Evolutionary conservation across 2,888 invertebrate species (phyloP).

Genomic region (Ellobium chinense): DNA sequence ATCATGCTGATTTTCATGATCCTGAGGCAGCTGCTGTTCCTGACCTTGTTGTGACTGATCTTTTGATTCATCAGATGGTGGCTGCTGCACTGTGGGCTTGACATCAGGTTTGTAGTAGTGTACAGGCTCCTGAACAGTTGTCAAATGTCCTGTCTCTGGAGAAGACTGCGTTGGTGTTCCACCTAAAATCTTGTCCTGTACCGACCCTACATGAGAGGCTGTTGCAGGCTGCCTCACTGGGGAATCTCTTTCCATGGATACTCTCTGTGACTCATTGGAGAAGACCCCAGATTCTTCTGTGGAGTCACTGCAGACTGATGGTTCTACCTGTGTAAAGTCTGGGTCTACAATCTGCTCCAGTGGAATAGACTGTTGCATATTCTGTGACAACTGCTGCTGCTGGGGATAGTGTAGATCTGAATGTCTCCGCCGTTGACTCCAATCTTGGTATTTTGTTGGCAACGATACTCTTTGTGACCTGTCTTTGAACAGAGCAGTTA

Average conservation of each 20-base stretch:
- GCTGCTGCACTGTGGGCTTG: too few relatives aligned
- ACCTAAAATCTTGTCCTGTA: too few relatives aligned
- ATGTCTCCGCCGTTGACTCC: background rate
- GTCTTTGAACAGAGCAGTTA: constrained; percentile 2
- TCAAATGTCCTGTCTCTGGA: too few relatives aligned
- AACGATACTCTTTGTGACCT: background rate
- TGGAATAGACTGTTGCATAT: too few relatives aligned
- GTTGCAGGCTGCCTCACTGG: background rate
- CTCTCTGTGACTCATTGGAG: background rate
- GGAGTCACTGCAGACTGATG: background rate
- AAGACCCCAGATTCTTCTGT: background rate
- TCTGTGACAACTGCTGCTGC: background rate
- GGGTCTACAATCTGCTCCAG: too few relatives aligned
- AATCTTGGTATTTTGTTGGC: background rate
- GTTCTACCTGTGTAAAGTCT: too few relatives aligned
- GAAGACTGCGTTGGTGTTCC: too few relatives aligned
- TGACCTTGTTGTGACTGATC: background rate
- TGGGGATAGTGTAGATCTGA: background rate
- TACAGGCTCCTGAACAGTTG: too few relatives aligned
- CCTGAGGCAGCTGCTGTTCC: background rate
- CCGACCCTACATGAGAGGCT: too few relatives aligned
- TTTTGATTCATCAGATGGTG: background rate
- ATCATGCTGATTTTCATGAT: background rate
- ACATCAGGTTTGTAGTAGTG: too few relatives aligned
- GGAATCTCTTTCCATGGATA: background rate